Evolutionary conservation across 2,797 vertebrate genomes (phyloP).

Genomic region (Ceryle rudis): DNA sequence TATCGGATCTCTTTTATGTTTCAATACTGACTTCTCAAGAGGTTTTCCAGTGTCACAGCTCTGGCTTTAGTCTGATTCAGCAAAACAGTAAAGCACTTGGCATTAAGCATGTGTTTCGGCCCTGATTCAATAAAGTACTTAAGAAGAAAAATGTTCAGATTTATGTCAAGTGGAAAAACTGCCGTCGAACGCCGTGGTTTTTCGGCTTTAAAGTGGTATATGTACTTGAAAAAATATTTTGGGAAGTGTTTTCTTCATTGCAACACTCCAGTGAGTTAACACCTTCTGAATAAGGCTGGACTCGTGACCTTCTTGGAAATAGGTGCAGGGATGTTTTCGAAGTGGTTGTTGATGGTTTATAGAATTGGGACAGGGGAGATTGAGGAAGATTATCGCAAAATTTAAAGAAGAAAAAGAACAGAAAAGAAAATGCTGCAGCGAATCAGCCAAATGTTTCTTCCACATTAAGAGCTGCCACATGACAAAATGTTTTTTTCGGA

Average conservation of each 20-base stretch:
- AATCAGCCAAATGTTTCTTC: not conserved
- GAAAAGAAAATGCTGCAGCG: not conserved
- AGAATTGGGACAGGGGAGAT: not conserved
- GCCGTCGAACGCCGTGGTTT: rapidly evolving
- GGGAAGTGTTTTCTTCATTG: not conserved
- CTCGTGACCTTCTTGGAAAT: rapidly evolving
- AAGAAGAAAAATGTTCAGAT: not conserved
- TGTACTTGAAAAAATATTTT: not conserved
- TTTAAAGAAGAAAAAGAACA: not conserved
- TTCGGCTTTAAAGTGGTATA: not conserved
- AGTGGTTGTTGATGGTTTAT: not conserved
- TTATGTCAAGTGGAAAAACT: not conserved
- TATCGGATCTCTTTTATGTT: not conserved
- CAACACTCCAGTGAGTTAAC: not conserved
- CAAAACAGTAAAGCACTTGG: not conserved
- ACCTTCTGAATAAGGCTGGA: not conserved
- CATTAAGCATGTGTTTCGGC: not conserved
- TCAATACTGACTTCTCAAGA: not conserved
- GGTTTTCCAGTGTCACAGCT: conserved; percentile 3
- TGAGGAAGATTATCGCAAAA: not conserved
- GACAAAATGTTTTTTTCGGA: not conserved
- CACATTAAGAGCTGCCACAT: not conserved
- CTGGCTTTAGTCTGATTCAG: conserved; percentile 28
- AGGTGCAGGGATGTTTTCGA: not conserved
- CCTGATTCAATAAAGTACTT: not conserved